Percentiles rank a stretch among this genome's conserved stretches.
Evolutionary conservation across 2,113 vertebrate genomes (phyloP).

Genomic region (Lutjanus erythropterus): DNA sequence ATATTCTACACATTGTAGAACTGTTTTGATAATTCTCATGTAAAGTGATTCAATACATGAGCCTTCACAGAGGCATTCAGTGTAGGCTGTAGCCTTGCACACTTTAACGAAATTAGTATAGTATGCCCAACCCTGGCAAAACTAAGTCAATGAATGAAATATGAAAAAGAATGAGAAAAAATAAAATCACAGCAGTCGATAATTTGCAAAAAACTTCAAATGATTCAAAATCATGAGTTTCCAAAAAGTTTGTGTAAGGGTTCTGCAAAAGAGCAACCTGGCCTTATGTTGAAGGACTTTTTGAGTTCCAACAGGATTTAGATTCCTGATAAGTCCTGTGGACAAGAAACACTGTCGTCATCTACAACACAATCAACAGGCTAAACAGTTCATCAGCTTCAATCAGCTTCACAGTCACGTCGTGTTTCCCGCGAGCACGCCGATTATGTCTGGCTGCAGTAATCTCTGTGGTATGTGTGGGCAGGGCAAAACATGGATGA

Average conservation of each 20-base stretch:
- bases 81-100: neutral
- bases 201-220: too few species aligned
- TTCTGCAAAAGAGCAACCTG: too few species aligned
- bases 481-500: conserved; percentile 51
- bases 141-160: too few species aligned
- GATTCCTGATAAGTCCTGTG: neutral
- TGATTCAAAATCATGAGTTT: too few species aligned
- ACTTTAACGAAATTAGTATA: too few species aligned
- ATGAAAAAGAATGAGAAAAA: too few species aligned
- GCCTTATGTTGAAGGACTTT: neutral
- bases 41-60: neutral
- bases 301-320: neutral
- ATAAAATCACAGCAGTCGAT: too few species aligned
- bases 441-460: conserved; percentile 54
- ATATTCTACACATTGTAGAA: neutral
- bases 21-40: neutral
- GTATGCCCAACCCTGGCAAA: too few species aligned
- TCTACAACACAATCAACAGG: neutral
- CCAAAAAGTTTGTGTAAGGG: too few species aligned
- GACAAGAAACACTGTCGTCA: neutral
- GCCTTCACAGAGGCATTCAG: neutral
- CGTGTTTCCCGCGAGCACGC: conserved; percentile 22
- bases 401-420: conserved; percentile 25
- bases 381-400: neutral
- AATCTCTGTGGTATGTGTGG: conserved; percentile 67